Evolutionary conservation across 2,888 invertebrate species (phyloP).

Genomic region (Catocala sponsa): DNA sequence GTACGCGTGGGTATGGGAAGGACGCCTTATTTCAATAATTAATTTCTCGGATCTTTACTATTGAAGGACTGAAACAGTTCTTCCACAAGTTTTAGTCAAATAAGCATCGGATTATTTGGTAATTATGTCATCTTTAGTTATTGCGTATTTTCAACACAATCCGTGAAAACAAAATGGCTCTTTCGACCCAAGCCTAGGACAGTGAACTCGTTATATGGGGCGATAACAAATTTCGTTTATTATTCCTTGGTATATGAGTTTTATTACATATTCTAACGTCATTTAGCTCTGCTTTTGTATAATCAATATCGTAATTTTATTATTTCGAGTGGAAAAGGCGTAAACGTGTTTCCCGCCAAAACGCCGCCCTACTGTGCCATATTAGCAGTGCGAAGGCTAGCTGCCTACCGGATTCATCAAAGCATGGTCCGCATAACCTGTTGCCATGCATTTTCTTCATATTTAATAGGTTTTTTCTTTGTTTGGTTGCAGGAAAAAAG

Average conservation of each 20-base stretch:
- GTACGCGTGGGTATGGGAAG: slow-evolving; percentile 85
- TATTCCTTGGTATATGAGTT: slow-evolving; percentile 48
- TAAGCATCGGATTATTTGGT: slow-evolving; percentile 79
- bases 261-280: slow-evolving; percentile 42
- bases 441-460: slow-evolving; percentile 57
- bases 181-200: slow-evolving; percentile 85
- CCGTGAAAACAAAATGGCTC: slow-evolving; percentile 89
- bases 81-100: slow-evolving; percentile 82
- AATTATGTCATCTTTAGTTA: slow-evolving; percentile 80
- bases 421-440: slow-evolving; percentile 71
- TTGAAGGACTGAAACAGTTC: slow-evolving; percentile 79
- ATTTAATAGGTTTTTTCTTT: slow-evolving; percentile 52
- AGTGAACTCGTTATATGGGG: slow-evolving; percentile 85
- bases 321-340: slow-evolving; percentile 42
- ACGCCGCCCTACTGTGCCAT: slow-evolving; percentile 76
- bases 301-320: slow-evolving; percentile 32
- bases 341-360: slow-evolving; percentile 86
- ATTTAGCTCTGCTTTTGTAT: slow-evolving; percentile 44
- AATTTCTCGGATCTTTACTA: slow-evolving; percentile 86
- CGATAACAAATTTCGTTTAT: slow-evolving; percentile 75
- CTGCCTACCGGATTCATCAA: slow-evolving; percentile 52
- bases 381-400: slow-evolving; percentile 65
- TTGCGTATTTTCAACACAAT: slow-evolving; percentile 87
- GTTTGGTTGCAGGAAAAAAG: slow-evolving; percentile 82
- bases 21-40: slow-evolving; percentile 86